These are phyloP conservation scores for Rhagonycha fulva DNA, from an alignment of 2,888 invertebrate genomes.

Conservation along the genomic window DNA sequence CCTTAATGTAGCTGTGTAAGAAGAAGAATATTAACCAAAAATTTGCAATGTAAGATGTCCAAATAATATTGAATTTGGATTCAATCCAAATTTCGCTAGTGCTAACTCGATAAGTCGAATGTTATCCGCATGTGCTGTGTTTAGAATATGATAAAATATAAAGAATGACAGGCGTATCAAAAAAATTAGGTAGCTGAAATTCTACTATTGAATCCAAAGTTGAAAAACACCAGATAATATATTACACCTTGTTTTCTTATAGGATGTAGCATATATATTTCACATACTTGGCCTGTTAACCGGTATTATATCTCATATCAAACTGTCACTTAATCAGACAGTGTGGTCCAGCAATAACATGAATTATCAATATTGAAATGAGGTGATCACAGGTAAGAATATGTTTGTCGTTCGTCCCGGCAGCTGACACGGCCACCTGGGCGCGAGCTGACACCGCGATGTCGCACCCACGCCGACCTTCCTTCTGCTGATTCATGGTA, in stretches of 20 bases:
- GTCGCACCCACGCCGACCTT: slow-evolving; percentile 48
- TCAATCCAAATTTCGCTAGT: background rate
- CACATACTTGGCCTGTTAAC: slow-evolving; percentile 39
- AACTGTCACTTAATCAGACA: slow-evolving; percentile 48
- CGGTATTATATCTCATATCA: slow-evolving; percentile 48
- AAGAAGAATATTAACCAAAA: too few relatives aligned
- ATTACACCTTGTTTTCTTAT: slow-evolving; percentile 10
- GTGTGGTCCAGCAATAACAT: slow-evolving; percentile 49
- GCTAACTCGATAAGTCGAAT: background rate
- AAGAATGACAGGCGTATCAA: background rate
- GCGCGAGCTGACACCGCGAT: slow-evolving; percentile 43
- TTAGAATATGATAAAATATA: background rate
- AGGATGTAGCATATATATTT: slow-evolving; percentile 2
- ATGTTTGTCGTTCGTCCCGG: slow-evolving; percentile 49
- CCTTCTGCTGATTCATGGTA: slow-evolving; percentile 49
- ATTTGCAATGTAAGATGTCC: too few relatives aligned
- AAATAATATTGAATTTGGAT: background rate
- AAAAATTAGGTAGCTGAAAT: background rate
- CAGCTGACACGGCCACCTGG: slow-evolving; percentile 56
- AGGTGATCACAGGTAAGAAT: slow-evolving; percentile 47
- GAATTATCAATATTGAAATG: slow-evolving; percentile 52
- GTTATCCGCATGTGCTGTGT: background rate
- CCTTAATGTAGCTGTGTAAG: too few relatives aligned
- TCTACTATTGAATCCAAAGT: background rate
- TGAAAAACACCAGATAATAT: slow-evolving; percentile 7